Conservation (phyloP, 2,797 vertebrate genomes). For the Melanotaenia boesemani region DNA sequence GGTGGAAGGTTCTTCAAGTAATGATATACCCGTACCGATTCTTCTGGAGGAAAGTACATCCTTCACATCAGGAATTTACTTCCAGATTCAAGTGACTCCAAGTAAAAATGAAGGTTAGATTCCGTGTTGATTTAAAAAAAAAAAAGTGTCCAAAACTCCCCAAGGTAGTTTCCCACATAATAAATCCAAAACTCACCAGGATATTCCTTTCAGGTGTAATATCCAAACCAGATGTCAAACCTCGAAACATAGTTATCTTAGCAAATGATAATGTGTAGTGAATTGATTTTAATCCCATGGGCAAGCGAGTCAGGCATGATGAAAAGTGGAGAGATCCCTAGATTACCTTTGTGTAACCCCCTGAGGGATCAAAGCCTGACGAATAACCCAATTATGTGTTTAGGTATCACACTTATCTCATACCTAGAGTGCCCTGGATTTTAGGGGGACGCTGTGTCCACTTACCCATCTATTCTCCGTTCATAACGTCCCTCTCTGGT, state of each 20-base stretch:
- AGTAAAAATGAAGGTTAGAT: constrained; percentile 73
- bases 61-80: constrained; percentile 73
- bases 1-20: constrained; percentile 55
- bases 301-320: constrained; percentile 81
- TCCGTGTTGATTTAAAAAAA: constrained; percentile 68
- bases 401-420: constrained; percentile 80
- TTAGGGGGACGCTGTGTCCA: constrained; percentile 94
- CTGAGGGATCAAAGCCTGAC: constrained; percentile 81
- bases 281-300: constrained; percentile 80
- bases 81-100: constrained; percentile 77
- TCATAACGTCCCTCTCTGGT: constrained; percentile 99
- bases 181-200: constrained; percentile 84
- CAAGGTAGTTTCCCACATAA: constrained; percentile 76
- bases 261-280: constrained; percentile 78
- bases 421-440: constrained; percentile 91
- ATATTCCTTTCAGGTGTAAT: constrained; percentile 84
- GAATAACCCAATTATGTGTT: constrained; percentile 91
- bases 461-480: constrained; percentile 99
- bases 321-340: constrained; percentile 84
- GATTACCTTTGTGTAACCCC: constrained; percentile 78
- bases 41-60: constrained; percentile 71
- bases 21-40: constrained; percentile 47
- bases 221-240: constrained; percentile 85
- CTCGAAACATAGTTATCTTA: constrained; percentile 81
- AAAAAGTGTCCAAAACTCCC: constrained; percentile 80